Percentiles rank a stretch among this genome's conserved stretches.
Conservation (phyloP, 1,140 invertebrate genomes). For the Trichonephila clavata region DNA sequence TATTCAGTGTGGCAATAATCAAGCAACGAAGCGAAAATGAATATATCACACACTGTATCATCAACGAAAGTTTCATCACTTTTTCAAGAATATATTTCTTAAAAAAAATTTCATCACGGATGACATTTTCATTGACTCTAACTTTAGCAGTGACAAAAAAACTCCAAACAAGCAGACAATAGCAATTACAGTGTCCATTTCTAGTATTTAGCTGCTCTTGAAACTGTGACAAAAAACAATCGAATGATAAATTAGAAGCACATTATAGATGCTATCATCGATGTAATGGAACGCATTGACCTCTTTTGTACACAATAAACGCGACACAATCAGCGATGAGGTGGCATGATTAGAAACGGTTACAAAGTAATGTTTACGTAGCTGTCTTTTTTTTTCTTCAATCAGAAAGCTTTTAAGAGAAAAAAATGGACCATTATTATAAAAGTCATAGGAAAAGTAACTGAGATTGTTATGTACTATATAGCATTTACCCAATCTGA, state of each 20-base stretch:
- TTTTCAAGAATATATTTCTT: background rate
- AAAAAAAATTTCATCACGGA: background rate
- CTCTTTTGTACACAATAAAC: slow-evolving; percentile 24
- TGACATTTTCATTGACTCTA: background rate
- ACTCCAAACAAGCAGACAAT: background rate
- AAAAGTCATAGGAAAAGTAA: background rate
- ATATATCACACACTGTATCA: background rate
- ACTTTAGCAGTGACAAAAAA: background rate
- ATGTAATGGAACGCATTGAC: background rate
- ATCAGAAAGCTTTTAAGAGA: background rate
- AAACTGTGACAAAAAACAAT: background rate
- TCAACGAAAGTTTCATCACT: background rate
- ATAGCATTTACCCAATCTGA: background rate
- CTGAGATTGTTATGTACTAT: background rate
- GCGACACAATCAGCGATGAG: slow-evolving; percentile 13
- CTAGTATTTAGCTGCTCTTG: background rate
- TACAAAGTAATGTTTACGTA: slow-evolving; percentile 4
- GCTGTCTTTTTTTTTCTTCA: background rate
- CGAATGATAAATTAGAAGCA: background rate
- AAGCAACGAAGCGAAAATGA: background rate
- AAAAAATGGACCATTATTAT: background rate
- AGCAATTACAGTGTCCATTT: background rate
- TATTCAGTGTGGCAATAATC: background rate
- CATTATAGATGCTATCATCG: background rate
- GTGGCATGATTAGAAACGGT: background rate